phyloP scores from a whole-genome alignment of 1,140 invertebrate genomes.

The Orussus abietinus region DNA sequence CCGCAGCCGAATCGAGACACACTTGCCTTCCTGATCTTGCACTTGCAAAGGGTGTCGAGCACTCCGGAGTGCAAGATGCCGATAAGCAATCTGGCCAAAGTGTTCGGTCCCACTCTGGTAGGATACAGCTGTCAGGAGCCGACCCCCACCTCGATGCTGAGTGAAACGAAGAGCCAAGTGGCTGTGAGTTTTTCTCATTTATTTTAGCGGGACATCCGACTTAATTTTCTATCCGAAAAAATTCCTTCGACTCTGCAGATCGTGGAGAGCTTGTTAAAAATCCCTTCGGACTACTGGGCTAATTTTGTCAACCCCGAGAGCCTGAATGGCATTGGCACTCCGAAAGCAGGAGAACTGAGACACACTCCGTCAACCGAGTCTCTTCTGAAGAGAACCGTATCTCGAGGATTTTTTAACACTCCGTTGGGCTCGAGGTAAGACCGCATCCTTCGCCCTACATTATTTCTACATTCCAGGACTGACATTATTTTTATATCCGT shows the following conservation, averaged over 20 bases:
- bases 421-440: constrained; percentile 40
- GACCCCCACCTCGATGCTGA: constrained; percentile 60
- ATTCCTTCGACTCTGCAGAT: constrained; percentile 50
- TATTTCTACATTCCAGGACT: no score
- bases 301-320: constrained; percentile 55
- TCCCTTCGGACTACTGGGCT: constrained; percentile 66
- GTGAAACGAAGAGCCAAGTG: constrained; percentile 61
- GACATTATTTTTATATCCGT: no score
- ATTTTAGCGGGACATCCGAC: constrained; percentile 6
- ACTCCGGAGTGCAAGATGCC: constrained; percentile 75
- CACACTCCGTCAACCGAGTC: constrained; percentile 58
- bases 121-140: constrained; percentile 72
- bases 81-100: constrained; percentile 69
- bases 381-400: constrained; percentile 47
- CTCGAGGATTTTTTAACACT: constrained; percentile 46
- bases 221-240: constrained; percentile 24
- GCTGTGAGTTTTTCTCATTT: constrained; percentile 44
- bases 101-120: constrained; percentile 83
- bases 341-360: constrained; percentile 41
- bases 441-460: no score
- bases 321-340: constrained; percentile 31
- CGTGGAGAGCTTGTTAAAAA: constrained; percentile 63
- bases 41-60: constrained; percentile 76
- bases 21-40: constrained; percentile 77
- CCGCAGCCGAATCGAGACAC: constrained; percentile 85